Evolutionary conservation across 2,113 vertebrate species (phyloP).

Genomic region (Melierax canorus): DNA sequence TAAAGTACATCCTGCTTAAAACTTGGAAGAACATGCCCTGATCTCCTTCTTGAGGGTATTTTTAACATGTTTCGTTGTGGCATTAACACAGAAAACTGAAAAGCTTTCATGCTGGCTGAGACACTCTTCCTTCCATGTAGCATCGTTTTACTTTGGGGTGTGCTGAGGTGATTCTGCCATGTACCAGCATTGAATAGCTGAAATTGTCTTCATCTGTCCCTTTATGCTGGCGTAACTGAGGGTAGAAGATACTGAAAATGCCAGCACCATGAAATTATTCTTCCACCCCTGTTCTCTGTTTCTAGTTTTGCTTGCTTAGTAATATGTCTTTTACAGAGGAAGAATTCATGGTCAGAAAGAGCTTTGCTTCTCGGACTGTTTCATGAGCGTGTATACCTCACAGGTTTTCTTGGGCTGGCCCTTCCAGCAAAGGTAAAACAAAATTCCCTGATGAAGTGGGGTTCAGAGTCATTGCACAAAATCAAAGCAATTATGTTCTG

Average conservation of each 20-base stretch:
- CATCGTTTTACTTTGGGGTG: neutral
- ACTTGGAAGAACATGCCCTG: neutral
- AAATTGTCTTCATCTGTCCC: neutral
- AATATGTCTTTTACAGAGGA: neutral
- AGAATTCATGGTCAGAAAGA: neutral
- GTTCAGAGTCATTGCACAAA: neutral
- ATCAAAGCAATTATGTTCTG: neutral
- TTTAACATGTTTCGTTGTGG: neutral
- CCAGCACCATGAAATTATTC: neutral
- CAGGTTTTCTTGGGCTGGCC: neutral
- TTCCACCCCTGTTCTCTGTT: neutral
- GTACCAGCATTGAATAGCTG: neutral
- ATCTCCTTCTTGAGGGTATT: neutral
- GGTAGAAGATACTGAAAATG: neutral
- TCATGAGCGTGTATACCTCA: neutral
- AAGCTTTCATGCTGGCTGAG: neutral
- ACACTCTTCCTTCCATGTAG: accelerated
- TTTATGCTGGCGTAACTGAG: neutral
- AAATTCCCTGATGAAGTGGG: neutral
- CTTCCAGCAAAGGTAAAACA: neutral
- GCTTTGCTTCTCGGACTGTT: neutral
- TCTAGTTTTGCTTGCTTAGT: neutral
- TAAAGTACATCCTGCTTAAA: neutral
- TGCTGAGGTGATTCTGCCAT: neutral
- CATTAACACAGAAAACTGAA: neutral